Percentiles rank a stretch among this genome's conserved stretches.
These are phyloP conservation scores for Chrysocyon brachyurus DNA, from an alignment of 2,797 vertebrate genomes.

Conservation along the genomic window DNA sequence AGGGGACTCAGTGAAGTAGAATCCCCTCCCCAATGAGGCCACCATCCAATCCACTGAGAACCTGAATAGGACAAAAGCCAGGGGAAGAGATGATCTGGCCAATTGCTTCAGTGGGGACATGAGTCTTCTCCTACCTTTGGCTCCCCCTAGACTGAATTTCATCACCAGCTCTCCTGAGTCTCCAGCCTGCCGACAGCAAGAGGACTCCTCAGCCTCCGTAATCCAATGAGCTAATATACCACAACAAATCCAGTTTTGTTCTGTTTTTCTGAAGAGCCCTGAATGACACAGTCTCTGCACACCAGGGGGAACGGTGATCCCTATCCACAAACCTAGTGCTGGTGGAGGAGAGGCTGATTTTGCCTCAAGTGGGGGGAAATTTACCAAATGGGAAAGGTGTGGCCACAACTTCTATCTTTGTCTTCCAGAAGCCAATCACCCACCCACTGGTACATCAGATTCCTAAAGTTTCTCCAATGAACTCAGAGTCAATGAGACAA, in stretches of 20 bases:
- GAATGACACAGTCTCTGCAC: not conserved
- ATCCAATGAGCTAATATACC: not conserved
- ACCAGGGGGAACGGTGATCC: not conserved
- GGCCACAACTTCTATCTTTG: not conserved
- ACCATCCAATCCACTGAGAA: not conserved
- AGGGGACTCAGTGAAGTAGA: not conserved
- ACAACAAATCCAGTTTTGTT: not conserved
- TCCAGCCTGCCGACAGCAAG: not conserved
- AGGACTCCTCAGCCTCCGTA: not conserved
- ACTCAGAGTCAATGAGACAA: not conserved
- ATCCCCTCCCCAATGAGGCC: not conserved
- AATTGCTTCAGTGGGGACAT: not conserved
- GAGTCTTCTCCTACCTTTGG: not conserved
- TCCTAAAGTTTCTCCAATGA: not conserved
- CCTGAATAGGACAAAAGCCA: not conserved
- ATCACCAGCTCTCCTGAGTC: not conserved
- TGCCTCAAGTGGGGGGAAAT: not conserved
- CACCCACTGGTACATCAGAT: not conserved
- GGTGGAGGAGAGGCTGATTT: not conserved
- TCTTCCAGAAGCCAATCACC: not conserved
- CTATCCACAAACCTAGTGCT: not conserved
- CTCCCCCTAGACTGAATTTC: not conserved
- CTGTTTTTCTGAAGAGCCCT: not conserved
- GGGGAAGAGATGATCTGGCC: not conserved
- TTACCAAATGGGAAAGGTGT: not conserved